Evolutionary conservation across 35 echinoderm and acorn worm species (phyloP), one percentile per base, ranked within the genome.

Genomic region (Apostichopus californicus): DNA sequence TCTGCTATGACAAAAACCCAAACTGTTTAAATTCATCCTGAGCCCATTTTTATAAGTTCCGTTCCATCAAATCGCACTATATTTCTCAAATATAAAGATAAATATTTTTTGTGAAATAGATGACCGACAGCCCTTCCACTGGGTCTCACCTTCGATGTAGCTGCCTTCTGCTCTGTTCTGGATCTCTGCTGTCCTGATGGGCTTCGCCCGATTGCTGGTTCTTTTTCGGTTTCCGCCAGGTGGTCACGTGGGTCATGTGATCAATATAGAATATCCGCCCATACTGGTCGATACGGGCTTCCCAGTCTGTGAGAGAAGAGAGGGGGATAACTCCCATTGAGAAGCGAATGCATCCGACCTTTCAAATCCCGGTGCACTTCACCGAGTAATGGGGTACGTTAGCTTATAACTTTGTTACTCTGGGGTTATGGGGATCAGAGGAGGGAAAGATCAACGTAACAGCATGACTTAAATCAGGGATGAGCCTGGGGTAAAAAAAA

Each of bases 201-300:
- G 34, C 70, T 63, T 90, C 75, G 52, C 88, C 90, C 7, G 79
- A 81, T 4, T 89, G 57, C 56, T 91, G 81, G 53, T 92, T 95
- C 7, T 75, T 7, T 21, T 77, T 92, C 3, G 97, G 97, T 78
- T 98, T 98, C 17, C 90, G 78, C 97, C 97, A 98, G 9, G 95
- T 98, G 23, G 97, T 98, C 7, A 87, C 94, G 14, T 95, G 83
- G 26, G 93, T 96, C 7, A 86, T 75, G 79, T 98, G 97, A 72
- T 98, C 95, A 63, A 98, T 98, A 57, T 96, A 98, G 65, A 98
- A 98, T 58, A 98, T 93, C 3, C 97, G 79, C 34, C 95, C 95
- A 71, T 98, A 98, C 81, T 98, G 97, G 77, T 98, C 97, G 46
- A 98, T 96, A 11, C 97, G 91, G 12, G 97, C 97, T 85, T 98